Evolutionary conservation across 2,888 invertebrate genomes (phyloP), one percentile per base, ranked within the genome.

Genomic region (Apoderus coryli): DNA sequence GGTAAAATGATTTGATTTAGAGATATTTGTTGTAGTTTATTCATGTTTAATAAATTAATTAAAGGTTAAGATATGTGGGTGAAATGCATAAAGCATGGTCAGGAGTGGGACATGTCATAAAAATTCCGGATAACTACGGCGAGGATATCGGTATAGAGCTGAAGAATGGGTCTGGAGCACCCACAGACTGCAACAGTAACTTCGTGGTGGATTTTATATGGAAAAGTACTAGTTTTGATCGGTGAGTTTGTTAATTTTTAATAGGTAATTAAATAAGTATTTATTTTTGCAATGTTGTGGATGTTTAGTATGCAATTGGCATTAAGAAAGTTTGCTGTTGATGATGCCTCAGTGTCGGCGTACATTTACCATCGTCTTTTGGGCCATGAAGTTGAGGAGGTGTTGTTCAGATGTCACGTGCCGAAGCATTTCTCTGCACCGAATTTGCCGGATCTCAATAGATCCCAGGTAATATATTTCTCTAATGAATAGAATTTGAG

Each of bases 191-290:
- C 57, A 82, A 82, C 27, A 85, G 86, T 43, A 92, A 90, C 60
- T 99, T 95, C 60, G 88, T 90, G 0, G 90, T 96, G 3, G 96
- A 99, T 59, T 98, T 95, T 57, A 95, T 96, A 29, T 96, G 95
- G 96, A 96, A 96, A 58, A 90, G 93, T 41, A 96, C 95, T 2
- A 90, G 90, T 14, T 96, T 96, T 58, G 95, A 95, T 59, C 75
- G 85, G 84, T 81, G 46, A 44, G 55, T 46, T n/a, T n/a, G n/a
- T n/a, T n/a, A n/a, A n/a, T n/a, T n/a, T n/a, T n/a, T n/a, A n/a
- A n/a, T n/a, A n/a, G n/a, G n/a, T n/a, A n/a, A n/a, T n/a, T n/a
- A n/a, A n/a, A n/a, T n/a, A n/a, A n/a, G n/a, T n/a, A n/a, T n/a
- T n/a, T n/a, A n/a, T n/a, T n/a, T n/a, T n/a, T n/a, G n/a, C n/a